phyloP scores from a whole-genome alignment of 2,113 vertebrate genomes.

The Phasianus colchicus region DNA sequence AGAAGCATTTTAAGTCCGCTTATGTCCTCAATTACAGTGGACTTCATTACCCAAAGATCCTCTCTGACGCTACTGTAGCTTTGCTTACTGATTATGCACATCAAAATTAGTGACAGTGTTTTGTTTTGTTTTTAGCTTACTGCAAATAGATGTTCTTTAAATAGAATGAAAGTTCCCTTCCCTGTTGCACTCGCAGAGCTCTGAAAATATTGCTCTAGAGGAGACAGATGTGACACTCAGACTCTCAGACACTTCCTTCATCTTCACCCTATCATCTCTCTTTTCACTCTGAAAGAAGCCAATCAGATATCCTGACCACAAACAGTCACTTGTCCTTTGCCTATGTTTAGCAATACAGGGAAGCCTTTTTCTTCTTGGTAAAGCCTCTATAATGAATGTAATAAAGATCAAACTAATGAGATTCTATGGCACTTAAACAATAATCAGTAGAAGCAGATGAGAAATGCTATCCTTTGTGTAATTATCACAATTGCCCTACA shows the following conservation, averaged over 20 bases:
- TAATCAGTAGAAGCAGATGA: neutral
- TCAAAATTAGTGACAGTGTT: neutral
- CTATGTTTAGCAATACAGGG: neutral
- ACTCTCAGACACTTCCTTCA: neutral
- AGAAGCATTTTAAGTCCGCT: neutral
- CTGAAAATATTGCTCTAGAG: neutral
- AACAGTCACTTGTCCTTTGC: neutral
- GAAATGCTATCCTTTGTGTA: neutral
- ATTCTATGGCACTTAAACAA: neutral
- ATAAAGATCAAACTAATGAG: neutral
- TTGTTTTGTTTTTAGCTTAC: neutral
- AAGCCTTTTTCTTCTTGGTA: neutral
- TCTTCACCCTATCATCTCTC: neutral
- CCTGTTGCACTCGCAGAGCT: neutral
- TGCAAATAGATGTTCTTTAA: constrained; percentile 44
- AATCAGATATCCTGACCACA: neutral
- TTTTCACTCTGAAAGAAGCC: neutral
- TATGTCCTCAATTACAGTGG: neutral
- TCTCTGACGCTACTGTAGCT: neutral
- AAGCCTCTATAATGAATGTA: neutral
- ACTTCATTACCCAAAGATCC: constrained; percentile 3
- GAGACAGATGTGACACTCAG: neutral
- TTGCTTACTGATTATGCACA: constrained; percentile 14
- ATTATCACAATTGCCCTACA: neutral
- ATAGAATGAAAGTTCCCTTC: constrained; percentile 38